These are phyloP conservation scores for Oryctes rhinoceros DNA, from an alignment of 1,140 invertebrate species.

Conservation along the genomic window DNA sequence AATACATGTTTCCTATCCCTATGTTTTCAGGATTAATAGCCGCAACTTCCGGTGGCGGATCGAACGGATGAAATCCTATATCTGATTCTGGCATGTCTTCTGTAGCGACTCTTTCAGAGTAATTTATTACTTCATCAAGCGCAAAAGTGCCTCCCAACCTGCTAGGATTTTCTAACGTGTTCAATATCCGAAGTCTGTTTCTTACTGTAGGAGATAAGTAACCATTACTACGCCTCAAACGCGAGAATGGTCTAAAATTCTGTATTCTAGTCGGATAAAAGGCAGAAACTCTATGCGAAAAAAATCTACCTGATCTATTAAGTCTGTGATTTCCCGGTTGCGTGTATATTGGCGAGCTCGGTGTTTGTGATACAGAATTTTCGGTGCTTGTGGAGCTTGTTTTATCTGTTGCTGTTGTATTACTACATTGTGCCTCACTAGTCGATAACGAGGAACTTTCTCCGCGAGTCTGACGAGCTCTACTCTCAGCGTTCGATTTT, in stretches of 20 bases:
- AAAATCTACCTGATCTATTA: constrained; percentile 47
- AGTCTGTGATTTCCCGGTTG: constrained; percentile 42
- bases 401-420: background rate
- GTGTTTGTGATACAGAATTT: constrained; percentile 49
- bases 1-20: constrained; percentile 55
- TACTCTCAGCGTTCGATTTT: background rate
- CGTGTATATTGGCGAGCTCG: constrained; percentile 50
- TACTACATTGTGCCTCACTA: background rate
- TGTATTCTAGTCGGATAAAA: constrained; percentile 56
- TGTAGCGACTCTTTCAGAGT: constrained; percentile 54
- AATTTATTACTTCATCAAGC: constrained; percentile 58
- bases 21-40: constrained; percentile 49
- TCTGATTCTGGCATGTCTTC: constrained; percentile 45
- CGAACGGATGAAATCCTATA: constrained; percentile 48
- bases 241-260: constrained; percentile 44
- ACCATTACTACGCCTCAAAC: constrained; percentile 34
- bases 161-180: background rate
- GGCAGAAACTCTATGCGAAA: constrained; percentile 53
- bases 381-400: constrained; percentile 30
- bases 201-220: constrained; percentile 30
- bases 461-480: background rate
- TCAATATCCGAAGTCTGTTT: constrained; percentile 26
- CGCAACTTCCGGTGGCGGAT: constrained; percentile 49
- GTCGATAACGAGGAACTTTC: background rate
- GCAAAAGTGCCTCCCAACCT: constrained; percentile 43